phyloP scores from a whole-genome alignment of 2,888 invertebrate species.

The Thera obeliscata region DNA sequence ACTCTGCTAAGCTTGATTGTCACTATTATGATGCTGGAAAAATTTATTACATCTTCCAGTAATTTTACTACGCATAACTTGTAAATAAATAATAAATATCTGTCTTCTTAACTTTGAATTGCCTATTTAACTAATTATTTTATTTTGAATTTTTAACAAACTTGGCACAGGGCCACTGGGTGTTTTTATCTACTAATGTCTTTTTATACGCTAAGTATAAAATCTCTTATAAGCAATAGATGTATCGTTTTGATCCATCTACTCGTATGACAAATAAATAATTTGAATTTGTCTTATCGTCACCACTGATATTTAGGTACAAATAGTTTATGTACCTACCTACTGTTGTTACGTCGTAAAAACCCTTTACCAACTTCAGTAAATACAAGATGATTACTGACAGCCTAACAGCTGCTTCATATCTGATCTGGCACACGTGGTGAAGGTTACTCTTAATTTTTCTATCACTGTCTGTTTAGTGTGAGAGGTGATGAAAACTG shows the following conservation, averaged over 20 bases:
- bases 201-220: no score
- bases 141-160: slow-evolving; percentile 15
- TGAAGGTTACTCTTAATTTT: slow-evolving; percentile 27
- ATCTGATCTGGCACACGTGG: slow-evolving; percentile 25
- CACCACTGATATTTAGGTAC: no score
- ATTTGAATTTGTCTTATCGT: no score
- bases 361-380: slow-evolving; percentile 28
- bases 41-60: slow-evolving; percentile 30
- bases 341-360: slow-evolving; percentile 28
- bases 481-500: slow-evolving; percentile 26
- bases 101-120: slow-evolving; percentile 27
- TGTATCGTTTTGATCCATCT: no score
- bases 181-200: neutral
- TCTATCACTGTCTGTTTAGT: slow-evolving; percentile 30
- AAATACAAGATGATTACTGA: slow-evolving; percentile 32
- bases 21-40: slow-evolving; percentile 27
- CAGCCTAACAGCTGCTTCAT: slow-evolving; percentile 34
- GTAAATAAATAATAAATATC: slow-evolving; percentile 24
- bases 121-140: slow-evolving; percentile 14
- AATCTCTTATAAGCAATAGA: no score
- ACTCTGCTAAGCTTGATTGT: slow-evolving; percentile 19
- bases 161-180: slow-evolving; percentile 30
- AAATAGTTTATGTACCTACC: no score
- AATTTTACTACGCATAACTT: slow-evolving; percentile 30
- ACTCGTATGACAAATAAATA: no score